phyloP scores from a whole-genome alignment of 2,888 invertebrate species.

The Rambutsinella grinnellia region DNA sequence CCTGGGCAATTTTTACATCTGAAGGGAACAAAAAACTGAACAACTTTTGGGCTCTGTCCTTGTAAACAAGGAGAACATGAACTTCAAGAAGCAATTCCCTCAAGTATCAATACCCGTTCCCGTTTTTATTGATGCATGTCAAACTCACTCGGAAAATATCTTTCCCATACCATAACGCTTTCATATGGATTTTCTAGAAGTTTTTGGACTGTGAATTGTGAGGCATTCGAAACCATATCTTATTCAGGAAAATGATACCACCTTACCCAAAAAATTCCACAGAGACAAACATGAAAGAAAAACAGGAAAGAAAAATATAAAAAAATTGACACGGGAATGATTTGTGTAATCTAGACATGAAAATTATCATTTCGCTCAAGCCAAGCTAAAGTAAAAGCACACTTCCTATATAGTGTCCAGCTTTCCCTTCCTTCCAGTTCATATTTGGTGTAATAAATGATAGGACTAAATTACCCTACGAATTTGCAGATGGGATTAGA shows the following conservation, averaged over 20 bases:
- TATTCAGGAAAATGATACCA: background rate
- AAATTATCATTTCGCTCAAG: conserved; percentile 31
- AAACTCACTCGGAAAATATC: background rate
- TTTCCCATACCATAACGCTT: too few relatives aligned
- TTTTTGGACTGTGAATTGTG: background rate
- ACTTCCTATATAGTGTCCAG: background rate
- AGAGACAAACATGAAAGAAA: background rate
- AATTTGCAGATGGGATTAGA: background rate
- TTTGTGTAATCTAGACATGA: conserved; percentile 57
- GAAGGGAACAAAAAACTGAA: background rate
- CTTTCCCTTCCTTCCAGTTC: too few relatives aligned
- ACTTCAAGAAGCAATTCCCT: too few relatives aligned
- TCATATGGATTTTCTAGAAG: too few relatives aligned
- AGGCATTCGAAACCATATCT: too few relatives aligned
- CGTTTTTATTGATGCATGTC: background rate
- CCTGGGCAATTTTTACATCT: background rate
- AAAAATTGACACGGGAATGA: conserved; percentile 56
- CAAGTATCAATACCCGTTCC: background rate
- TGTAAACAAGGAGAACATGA: background rate
- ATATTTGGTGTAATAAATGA: background rate
- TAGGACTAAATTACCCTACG: background rate
- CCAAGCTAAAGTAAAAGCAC: background rate
- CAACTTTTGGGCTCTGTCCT: background rate
- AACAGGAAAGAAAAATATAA: conserved; percentile 10
- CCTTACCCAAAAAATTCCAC: too few relatives aligned